Conservation (phyloP, 2,797 vertebrate species). For the Arnoldichthys spilopterus region DNA sequence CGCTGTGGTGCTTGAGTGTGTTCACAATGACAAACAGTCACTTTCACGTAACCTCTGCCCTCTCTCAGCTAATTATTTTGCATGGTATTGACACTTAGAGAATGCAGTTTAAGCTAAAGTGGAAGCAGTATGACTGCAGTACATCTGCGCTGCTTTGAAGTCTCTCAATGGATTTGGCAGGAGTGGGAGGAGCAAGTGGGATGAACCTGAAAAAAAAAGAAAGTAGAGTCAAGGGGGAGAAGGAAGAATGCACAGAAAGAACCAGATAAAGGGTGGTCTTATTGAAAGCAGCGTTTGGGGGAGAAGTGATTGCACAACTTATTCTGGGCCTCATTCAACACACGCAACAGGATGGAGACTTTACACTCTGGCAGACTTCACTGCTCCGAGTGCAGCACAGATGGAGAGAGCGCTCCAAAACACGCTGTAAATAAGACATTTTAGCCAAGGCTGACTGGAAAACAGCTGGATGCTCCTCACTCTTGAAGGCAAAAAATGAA, state of each 20-base stretch:
- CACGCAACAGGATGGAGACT: slow-evolving; percentile 22
- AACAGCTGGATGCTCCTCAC: slow-evolving; percentile 1
- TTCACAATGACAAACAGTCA: too few species aligned
- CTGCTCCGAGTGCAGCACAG: slow-evolving; percentile 13
- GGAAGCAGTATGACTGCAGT: too few species aligned
- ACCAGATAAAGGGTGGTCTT: slow-evolving; percentile 28
- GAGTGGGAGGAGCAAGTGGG: not conserved
- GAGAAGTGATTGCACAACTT: slow-evolving; percentile 31
- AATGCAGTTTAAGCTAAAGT: too few species aligned
- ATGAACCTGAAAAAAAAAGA: slow-evolving; percentile 21
- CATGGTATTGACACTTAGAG: too few species aligned
- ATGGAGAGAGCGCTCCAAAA: slow-evolving; percentile 7
- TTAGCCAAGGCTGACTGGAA: not conserved
- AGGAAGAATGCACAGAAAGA: slow-evolving; percentile 18
- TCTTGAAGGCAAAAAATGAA: not conserved
- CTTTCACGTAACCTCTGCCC: too few species aligned
- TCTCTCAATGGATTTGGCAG: too few species aligned
- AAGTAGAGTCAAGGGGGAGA: slow-evolving; percentile 22
- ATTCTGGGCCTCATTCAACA: slow-evolving; percentile 35
- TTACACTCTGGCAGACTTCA: slow-evolving; percentile 29
- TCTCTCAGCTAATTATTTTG: too few species aligned
- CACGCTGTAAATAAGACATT: not conserved
- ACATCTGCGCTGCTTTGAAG: too few species aligned
- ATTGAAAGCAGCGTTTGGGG: slow-evolving; percentile 33
- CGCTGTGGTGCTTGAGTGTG: too few species aligned